Evolutionary conservation across 2,888 invertebrate genomes (phyloP), one percentile per base, ranked within the genome.

Genomic region (Caenorhabditis sp.): DNA sequence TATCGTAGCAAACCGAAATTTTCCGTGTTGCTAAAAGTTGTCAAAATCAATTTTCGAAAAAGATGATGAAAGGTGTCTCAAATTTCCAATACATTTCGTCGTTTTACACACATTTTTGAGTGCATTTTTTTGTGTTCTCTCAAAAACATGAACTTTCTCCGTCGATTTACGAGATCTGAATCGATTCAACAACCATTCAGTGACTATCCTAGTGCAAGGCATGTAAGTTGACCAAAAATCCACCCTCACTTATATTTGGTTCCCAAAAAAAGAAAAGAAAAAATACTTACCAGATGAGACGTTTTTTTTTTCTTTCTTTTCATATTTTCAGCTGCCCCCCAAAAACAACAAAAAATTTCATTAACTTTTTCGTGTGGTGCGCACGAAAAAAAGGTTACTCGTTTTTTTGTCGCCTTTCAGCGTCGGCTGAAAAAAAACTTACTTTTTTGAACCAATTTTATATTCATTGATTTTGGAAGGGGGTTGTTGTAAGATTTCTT

Each of bases 111-210:
- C n/a, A 43, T 53, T 53, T 21, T n/a, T n/a, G n/a, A n/a, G n/a
- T n/a, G n/a, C n/a, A n/a, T n/a, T n/a, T n/a, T n/a, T n/a, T n/a
- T n/a, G n/a, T n/a, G n/a, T n/a, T n/a, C 17, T 12, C 8, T 4
- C 10, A 10, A 53, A 53, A 69, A 53, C 8, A 71, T 71, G 71
- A 67, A 71, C 23, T 67, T 67, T 36, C 60, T 71, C 17, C 62
- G 64, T 2, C 21, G 66, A 51, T 71, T 71, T 36, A 63, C 70
- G 0, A 66, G 60, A 54, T 71, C 71, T 14, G 66, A 67, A 26
- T 67, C 71, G 10, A 63, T 71, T 21, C 66, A 66, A 55, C 71
- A 71, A 37, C 62, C 62, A n/a, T 37, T 71, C 19, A 31, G 36
- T 37, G 66, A 71, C 27, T 66, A 67, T 64, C 66, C 70, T 6